Percentiles rank a stretch among this genome's conserved stretches.
Conservation (phyloP, 2,797 vertebrate species). For the Siniperca obscura region DNA sequence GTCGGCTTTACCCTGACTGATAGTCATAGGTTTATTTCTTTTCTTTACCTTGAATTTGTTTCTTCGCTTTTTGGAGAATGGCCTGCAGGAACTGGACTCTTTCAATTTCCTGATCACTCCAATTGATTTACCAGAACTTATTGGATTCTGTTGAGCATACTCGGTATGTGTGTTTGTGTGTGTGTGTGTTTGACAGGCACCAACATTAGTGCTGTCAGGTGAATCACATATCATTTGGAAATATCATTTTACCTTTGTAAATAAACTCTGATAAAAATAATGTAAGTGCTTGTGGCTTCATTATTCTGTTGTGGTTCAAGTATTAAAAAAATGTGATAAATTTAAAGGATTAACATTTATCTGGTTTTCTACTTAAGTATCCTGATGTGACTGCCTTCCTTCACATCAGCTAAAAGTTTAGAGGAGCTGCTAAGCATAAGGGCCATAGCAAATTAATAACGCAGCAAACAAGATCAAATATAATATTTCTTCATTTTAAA, state of each 20-base stretch:
- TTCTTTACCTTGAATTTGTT: conserved; percentile 48
- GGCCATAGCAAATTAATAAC: neutral
- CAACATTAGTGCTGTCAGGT: neutral
- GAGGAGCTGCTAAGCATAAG: neutral
- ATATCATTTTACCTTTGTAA: neutral
- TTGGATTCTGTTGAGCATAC: conserved; percentile 57
- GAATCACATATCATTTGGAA: neutral
- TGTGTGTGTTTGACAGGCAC: conserved; percentile 10
- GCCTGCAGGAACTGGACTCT: conserved; percentile 50
- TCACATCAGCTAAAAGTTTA: neutral
- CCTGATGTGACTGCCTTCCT: neutral
- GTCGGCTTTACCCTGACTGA: conserved; percentile 45
- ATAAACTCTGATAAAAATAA: neutral
- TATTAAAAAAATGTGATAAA: neutral
- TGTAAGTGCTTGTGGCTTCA: neutral
- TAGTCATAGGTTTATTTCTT: conserved; percentile 68
- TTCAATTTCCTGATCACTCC: conserved; percentile 64
- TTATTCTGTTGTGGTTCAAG: neutral
- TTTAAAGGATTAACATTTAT: neutral
- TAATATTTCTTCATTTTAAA: neutral
- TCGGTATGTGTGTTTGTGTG: conserved; percentile 19
- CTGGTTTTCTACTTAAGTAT: neutral
- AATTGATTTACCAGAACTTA: conserved; percentile 68
- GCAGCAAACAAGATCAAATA: neutral
- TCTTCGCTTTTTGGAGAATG: conserved; percentile 25